Evolutionary conservation across 2,888 invertebrate species (phyloP).

Genomic region (Cephus spinipes): DNA sequence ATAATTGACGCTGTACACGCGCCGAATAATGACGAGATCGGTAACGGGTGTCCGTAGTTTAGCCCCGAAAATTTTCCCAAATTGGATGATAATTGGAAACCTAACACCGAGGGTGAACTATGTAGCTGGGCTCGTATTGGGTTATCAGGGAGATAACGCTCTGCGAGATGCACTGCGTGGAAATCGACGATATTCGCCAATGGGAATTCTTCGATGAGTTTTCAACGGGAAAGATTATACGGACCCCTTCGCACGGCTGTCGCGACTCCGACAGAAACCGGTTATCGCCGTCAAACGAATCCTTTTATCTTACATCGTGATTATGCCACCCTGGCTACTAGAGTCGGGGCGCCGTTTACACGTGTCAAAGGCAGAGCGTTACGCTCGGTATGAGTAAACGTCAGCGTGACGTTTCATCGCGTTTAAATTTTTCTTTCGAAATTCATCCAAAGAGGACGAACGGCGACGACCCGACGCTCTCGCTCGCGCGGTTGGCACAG

Average conservation of each 20-base stretch:
- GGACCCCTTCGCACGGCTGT: neutral
- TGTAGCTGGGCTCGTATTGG: neutral
- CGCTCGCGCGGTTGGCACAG: neutral
- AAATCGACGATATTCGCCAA: neutral
- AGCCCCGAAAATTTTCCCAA: slow-evolving; percentile 38
- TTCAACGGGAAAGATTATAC: neutral
- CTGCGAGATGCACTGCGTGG: neutral
- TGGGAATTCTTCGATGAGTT: neutral
- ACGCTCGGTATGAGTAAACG: neutral
- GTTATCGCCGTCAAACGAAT: neutral
- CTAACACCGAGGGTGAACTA: slow-evolving; percentile 19
- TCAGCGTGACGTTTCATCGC: neutral
- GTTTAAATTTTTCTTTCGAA: neutral
- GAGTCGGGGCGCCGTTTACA: neutral
- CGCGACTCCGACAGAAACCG: neutral
- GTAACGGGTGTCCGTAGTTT: slow-evolving; percentile 14
- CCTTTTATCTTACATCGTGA: neutral
- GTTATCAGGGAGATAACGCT: neutral
- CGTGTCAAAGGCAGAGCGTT: neutral
- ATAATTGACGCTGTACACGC: neutral
- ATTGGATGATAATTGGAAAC: slow-evolving; percentile 51
- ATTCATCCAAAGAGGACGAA: neutral
- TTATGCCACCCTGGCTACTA: neutral
- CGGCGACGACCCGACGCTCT: neutral
- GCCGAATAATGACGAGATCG: neutral